Percentiles rank a stretch among this genome's conserved stretches.
Evolutionary conservation across 2,888 invertebrate genomes (phyloP).

Genomic region (Mesopsocus fuscifrons): DNA sequence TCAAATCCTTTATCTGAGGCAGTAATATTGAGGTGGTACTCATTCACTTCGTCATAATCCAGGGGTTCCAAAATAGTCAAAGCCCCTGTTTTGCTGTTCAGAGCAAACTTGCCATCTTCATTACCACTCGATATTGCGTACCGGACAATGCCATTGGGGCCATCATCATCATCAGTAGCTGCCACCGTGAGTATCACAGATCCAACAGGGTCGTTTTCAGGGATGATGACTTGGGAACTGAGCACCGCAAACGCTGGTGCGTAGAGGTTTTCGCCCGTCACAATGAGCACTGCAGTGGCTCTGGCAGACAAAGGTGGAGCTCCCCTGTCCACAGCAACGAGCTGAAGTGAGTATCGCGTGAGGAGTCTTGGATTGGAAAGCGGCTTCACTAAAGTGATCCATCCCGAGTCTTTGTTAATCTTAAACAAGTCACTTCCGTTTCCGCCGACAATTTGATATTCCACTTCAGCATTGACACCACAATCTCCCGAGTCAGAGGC

Average conservation of each 20-base stretch:
- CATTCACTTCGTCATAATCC: conserved; percentile 72
- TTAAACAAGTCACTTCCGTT: conserved; percentile 59
- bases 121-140: conserved; percentile 75
- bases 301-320: conserved; percentile 70
- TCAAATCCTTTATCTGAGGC: conserved; percentile 75
- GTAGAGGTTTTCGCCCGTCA: conserved; percentile 67
- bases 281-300: conserved; percentile 48
- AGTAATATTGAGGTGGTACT: conserved; percentile 71
- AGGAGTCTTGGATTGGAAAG: conserved; percentile 23
- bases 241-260: conserved; percentile 65
- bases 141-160: conserved; percentile 75
- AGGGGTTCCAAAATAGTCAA: conserved; percentile 60
- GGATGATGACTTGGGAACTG: conserved; percentile 76
- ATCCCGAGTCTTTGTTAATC: conserved; percentile 59
- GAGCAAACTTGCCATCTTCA: conserved; percentile 45
- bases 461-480: conserved; percentile 77
- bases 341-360: conserved; percentile 42
- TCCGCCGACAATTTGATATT: conserved; percentile 51
- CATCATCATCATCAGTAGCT: conserved; percentile 68
- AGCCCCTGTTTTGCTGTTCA: conserved; percentile 57
- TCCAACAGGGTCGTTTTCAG: conserved; percentile 76
- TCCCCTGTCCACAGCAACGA: conserved; percentile 70
- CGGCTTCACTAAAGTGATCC: conserved; percentile 50
- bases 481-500: conserved; percentile 64
- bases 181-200: conserved; percentile 67